Evolutionary conservation across 2,888 invertebrate genomes (phyloP), one percentile per base, ranked within the genome.

Genomic region (Drosophila nigritarsus): DNA sequence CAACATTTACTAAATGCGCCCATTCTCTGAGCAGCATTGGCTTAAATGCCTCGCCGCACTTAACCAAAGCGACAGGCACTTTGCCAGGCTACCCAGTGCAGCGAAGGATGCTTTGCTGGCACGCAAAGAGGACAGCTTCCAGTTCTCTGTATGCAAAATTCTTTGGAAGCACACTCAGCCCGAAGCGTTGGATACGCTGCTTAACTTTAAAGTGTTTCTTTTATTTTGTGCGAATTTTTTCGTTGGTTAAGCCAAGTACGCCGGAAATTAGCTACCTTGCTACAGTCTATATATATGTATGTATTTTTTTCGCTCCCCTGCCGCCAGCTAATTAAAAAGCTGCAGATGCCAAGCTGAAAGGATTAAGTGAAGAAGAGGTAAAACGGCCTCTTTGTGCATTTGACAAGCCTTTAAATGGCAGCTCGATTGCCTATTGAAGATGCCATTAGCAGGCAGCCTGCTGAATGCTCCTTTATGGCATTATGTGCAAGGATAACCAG

Each of bases 191-290:
- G 24, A 56, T 45, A 54, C 45, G 61, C 61, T 62, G 61, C 62
- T 71, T 68, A 53, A 62, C 61, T 62, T 68, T 54, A 40, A 48
- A 27, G 55, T 24, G 27, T 13, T 29, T 38, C 51, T 66, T 54
- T 67, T 63, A 54, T 61, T 73, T 72, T 68, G 56, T 63, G 50
- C 29, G 36, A 40, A 49, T 62, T 66, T 63, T 60, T 38, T 24
- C 15, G 15, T 20, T 45, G 45, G 7, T 72, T 63, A 48, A 49
- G 60, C 63, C 66, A 65, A 65, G 50, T 62, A 34, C 70, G 61
- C 73, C 83, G 87, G 84, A 84, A 84, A 84, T 84, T 87, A 87
- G 78, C 73, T 83, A 70, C 75, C 73, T 60, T 51, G 79, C 78
- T 61, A 68, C 58, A 65, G 63, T 64, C 54, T 51, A 13, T 62